Percentiles rank a stretch among this genome's conserved stretches.
phyloP scores from a whole-genome alignment of 2,797 vertebrate genomes.

The Poecile montanus region DNA sequence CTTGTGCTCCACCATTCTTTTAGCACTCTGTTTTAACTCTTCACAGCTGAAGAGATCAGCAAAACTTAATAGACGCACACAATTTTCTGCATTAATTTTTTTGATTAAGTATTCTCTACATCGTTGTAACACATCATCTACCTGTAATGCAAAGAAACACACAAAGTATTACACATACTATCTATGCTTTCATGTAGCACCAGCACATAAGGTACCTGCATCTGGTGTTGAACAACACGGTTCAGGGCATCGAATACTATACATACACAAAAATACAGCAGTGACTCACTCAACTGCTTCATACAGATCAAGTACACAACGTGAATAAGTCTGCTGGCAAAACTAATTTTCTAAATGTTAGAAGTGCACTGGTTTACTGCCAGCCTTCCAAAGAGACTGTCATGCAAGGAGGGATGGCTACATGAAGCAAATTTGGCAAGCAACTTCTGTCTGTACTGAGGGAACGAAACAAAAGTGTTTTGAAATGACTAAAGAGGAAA shows the following conservation, averaged over 20 bases:
- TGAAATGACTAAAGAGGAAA: not conserved
- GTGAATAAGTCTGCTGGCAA: not conserved
- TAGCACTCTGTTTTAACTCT: conserved; percentile 95
- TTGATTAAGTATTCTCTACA: conserved; percentile 98
- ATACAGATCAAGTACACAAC: not conserved
- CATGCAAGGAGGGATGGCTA: not conserved
- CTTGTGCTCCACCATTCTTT: conserved; percentile 99
- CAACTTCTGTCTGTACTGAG: not conserved
- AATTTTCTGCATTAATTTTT: conserved; percentile 98
- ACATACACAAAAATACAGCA: not conserved
- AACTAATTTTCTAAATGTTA: not conserved
- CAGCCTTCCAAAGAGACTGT: not conserved
- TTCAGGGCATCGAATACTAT: not conserved
- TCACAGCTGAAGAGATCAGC: conserved; percentile 96
- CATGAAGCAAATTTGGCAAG: not conserved
- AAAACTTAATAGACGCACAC: conserved; percentile 94
- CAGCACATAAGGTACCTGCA: not conserved
- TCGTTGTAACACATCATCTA: conserved; percentile 93
- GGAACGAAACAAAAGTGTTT: not conserved
- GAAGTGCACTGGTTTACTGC: not conserved
- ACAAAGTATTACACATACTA: not conserved
- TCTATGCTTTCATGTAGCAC: not conserved
- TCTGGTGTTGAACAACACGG: not conserved
- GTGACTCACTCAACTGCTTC: not conserved
- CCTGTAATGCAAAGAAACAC: conserved; percentile 75